Conservation (phyloP, 2,888 invertebrate genomes). For the Zelleria hepariella region DNA sequence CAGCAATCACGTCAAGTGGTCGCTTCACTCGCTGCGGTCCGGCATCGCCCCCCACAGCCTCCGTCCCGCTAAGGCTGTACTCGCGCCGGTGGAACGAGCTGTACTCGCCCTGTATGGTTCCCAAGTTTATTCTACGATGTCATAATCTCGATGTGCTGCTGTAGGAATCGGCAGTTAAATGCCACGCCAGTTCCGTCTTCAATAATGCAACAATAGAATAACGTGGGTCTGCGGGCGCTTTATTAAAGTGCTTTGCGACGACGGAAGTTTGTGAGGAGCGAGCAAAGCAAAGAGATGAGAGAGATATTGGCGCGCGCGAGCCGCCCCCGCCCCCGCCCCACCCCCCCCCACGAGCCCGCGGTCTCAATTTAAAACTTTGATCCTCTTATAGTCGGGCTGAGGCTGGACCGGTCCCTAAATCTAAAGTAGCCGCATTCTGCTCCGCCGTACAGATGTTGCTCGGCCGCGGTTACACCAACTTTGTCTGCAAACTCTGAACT, state of each 20-base stretch:
- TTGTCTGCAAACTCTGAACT: neutral
- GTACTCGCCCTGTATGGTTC: neutral
- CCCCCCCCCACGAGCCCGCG: neutral
- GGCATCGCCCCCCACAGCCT: neutral
- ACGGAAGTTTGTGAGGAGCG: neutral
- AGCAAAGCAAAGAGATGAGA: neutral
- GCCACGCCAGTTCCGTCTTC: neutral
- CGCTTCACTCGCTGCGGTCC: neutral
- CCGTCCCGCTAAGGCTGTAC: neutral
- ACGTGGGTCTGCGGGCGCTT: neutral
- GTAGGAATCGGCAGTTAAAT: neutral
- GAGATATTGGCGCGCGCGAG: conserved; percentile 1
- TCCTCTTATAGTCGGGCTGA: neutral
- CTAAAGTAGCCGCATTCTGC: neutral
- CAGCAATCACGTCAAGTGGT: neutral
- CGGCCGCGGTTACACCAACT: neutral
- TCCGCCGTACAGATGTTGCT: neutral
- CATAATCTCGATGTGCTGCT: neutral
- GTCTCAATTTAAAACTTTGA: conserved; percentile 6
- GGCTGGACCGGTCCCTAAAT: neutral
- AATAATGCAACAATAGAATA: neutral
- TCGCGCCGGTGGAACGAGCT: neutral
- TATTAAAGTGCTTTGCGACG: neutral
- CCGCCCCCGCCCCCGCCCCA: conserved; percentile 21
- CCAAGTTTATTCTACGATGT: neutral